Evolutionary conservation across 2,888 invertebrate genomes (phyloP), one percentile per base, ranked within the genome.

Genomic region (Polymixis lichenea): DNA sequence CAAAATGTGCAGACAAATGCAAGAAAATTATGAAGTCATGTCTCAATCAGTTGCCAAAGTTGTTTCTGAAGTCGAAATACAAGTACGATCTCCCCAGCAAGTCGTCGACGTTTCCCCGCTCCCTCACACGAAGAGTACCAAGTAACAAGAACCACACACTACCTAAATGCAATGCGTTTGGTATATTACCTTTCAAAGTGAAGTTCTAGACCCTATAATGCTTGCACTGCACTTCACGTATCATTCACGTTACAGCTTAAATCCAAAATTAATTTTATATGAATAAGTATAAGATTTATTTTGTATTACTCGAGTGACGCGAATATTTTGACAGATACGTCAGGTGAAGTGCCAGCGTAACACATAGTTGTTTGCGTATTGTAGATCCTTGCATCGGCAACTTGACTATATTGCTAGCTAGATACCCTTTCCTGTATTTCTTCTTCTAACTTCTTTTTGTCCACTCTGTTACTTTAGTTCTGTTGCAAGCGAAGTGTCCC

Each of bases 71-170:
- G 91, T 92, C 95, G 71, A 96, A 94, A 89, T 91, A 89, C 88
- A 95, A 92, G 90, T 93, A 92, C 85, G 95, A 95, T 43, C 82
- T 92, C 72, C 91, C 92, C 73, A 90, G 89, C 87, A 96, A 96
- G 90, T 93, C 94, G 66, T 95, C 92, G 9, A 96, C 96, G 46
- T 96, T 96, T 84, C 96, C 96, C 0, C 92, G 96, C 38, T 92
- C 94, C 65, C 83, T 94, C 75, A 86, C 92, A 22, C 90, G 95
- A 82, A 92, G 92, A 87, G 88, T 92, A 65, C 91, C 92, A 83
- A 93, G 89, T 90, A 93, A 92, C 93, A 96, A 95, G 94, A 95
- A 93, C 84, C 96, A 96, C 90, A 96, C 96, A 72, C 92, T 96
- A 87, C 96, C 96, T 89, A 96, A 96, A 91, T 95, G 96, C 93